Percentiles rank a stretch among this genome's conserved stretches.
Conservation (phyloP, 2,113 vertebrate genomes). For the Notothenia rossii region DNA sequence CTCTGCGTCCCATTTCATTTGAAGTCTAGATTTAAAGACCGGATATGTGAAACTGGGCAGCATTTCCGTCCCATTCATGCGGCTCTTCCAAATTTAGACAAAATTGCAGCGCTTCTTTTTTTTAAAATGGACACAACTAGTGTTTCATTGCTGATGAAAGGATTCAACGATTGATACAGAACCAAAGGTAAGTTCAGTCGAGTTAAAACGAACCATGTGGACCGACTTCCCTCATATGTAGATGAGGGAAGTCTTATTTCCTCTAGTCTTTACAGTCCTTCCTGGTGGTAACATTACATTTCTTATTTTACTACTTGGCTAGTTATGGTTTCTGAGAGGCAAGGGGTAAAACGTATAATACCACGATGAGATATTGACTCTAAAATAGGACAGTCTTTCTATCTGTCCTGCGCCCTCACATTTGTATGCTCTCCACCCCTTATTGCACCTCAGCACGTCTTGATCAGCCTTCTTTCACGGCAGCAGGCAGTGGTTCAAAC, state of each 20-base stretch:
- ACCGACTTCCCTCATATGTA: neutral
- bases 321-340: neutral
- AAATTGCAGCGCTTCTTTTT: neutral
- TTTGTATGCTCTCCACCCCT: conserved; percentile 35
- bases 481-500: conserved; percentile 42
- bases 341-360: neutral
- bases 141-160: neutral
- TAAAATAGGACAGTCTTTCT: conserved; percentile 19
- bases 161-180: no score
- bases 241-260: neutral
- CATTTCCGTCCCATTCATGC: neutral
- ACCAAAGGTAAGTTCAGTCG: neutral
- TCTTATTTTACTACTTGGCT: neutral
- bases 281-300: no score
- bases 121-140: neutral
- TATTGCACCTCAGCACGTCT: conserved; percentile 43
- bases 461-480: conserved; percentile 36
- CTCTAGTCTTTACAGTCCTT: neutral
- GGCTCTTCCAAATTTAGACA: neutral
- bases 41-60: neutral
- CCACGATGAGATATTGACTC: neutral
- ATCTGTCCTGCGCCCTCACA: conserved; percentile 9
- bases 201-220: neutral
- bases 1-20: neutral
- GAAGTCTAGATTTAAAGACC: neutral